phyloP scores from a whole-genome alignment of 1,140 invertebrate species.

The Drosophila sechellia region DNA sequence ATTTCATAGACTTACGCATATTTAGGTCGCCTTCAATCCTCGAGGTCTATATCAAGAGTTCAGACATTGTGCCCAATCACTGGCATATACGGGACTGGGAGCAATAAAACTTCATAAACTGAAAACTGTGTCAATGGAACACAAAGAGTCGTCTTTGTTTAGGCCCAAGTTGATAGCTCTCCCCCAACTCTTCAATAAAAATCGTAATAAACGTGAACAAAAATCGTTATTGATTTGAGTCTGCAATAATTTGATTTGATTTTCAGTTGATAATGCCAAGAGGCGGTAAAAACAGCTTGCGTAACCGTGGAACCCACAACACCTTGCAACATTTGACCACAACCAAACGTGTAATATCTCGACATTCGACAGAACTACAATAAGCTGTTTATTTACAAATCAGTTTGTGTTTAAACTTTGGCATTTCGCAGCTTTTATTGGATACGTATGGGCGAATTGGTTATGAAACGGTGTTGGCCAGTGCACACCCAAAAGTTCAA shows the following conservation, averaged over 20 bases:
- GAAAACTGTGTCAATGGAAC: conserved; percentile 54
- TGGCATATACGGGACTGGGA: conserved; percentile 11
- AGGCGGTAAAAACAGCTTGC: conserved; percentile 22
- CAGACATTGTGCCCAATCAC: conserved; percentile 26
- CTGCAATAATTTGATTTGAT: conserved; percentile 65
- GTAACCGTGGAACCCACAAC: conserved; percentile 27
- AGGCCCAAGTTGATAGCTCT: conserved; percentile 7
- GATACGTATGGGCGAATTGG: conserved; percentile 30
- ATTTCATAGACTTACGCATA: conserved; percentile 30
- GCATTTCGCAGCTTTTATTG: conserved; percentile 48
- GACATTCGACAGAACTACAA: conserved; percentile 27
- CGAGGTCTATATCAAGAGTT: conserved; percentile 29
- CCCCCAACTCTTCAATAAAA: conserved; percentile 52
- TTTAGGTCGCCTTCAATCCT: conserved; percentile 37
- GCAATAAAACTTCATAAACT: conserved; percentile 55
- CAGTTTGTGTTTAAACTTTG: conserved; percentile 71
- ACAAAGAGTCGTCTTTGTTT: conserved; percentile 50
- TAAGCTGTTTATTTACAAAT: conserved; percentile 39
- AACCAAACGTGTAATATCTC: conserved; percentile 32
- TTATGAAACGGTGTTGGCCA: conserved; percentile 60
- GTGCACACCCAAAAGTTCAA: conserved; percentile 67
- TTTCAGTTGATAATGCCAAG: conserved; percentile 59
- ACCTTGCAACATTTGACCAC: conserved; percentile 26
- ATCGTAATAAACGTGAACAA: conserved; percentile 38
- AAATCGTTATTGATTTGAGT: conserved; percentile 59